Base-by-base conservation (phyloP, 2,888 invertebrate genomes). In the Phasia obesa region DNA sequence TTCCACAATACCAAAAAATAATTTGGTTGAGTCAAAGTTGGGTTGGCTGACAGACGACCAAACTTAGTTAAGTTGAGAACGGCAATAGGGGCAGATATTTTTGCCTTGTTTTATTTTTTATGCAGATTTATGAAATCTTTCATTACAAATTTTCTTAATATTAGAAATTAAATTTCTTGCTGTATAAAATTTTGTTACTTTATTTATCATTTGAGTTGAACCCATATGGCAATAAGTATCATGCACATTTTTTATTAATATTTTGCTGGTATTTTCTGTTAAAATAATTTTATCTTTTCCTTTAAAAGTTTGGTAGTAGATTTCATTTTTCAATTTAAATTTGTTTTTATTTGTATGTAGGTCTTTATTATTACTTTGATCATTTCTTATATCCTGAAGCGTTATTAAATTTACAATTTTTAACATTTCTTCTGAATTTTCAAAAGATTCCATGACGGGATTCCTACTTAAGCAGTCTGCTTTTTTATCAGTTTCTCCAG, bases 101-200 rank as follows among this genome's bases (percentile, higher is more conserved):
- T 23, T 75, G 71, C 44, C 84, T 84, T 42, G 81, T 64, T 80
- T 82, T 84, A 49, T 83, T 85, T 78, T 74, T 77, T 76, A 82
- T 79, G 27, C 84, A 84, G 15, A 75, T 75, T 25, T 73, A 55
- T 49, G 81, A 85, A n/a, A 55, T 49, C 84, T 84, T 21, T 57
- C 80, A 65, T 76, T 71, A 27, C 79, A 84, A 23, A 25, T 38
- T 17, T 55, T 57, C 62, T 67, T 67, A 49, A 76, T 85, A 25
- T 81, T 76, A 25, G 55, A 64, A 42, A 62, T 64, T 7, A 80
- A 38, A 44, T 85, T 84, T 81, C 51, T 79, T 60, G 73, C 64
- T 57, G 84, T 79, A 60, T 77, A 81, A 25, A 62, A 69, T 38
- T 70, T 53, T 17, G 59, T 47, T 49, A 84, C 84, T 71, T 74